phyloP scores from a whole-genome alignment of 1,140 invertebrate species.

The Drosophila nannoptera region DNA sequence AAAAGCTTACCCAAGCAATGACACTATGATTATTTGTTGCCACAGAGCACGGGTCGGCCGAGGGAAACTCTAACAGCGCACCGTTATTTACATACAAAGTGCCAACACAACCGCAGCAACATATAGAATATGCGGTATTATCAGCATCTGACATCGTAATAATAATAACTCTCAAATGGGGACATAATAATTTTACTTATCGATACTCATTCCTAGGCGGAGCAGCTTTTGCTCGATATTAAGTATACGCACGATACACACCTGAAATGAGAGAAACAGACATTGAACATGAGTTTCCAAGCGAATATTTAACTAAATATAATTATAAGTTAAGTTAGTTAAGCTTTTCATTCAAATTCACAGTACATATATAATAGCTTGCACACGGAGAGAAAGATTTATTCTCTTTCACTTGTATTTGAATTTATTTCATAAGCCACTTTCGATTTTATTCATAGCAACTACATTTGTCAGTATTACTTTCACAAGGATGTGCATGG shows the following conservation, averaged over 20 bases:
- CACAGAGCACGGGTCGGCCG: slow-evolving; percentile 8
- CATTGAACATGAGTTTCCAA: background rate
- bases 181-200: too few species aligned
- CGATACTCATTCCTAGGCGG: too few species aligned
- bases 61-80: slow-evolving; percentile 7
- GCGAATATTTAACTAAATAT: too few species aligned
- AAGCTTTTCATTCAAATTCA: too few species aligned
- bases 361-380: too few species aligned
- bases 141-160: background rate
- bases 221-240: too few species aligned
- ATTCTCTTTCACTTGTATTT: too few species aligned
- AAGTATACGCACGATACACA: slow-evolving; percentile 21
- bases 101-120: background rate
- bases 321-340: too few species aligned
- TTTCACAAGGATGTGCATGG: too few species aligned
- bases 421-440: background rate
- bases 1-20: background rate
- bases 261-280: slow-evolving; percentile 41
- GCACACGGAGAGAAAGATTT: too few species aligned
- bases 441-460: too few species aligned
- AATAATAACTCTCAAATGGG: background rate
- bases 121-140: background rate
- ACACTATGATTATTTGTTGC: slow-evolving; percentile 26
- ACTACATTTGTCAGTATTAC: too few species aligned
- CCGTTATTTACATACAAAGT: slow-evolving; percentile 33